A percentile compares a stretch with the other conserved stretches of the same genome.
Conservation (phyloP, 2,797 vertebrate genomes). For the Coluber constrictor region DNA sequence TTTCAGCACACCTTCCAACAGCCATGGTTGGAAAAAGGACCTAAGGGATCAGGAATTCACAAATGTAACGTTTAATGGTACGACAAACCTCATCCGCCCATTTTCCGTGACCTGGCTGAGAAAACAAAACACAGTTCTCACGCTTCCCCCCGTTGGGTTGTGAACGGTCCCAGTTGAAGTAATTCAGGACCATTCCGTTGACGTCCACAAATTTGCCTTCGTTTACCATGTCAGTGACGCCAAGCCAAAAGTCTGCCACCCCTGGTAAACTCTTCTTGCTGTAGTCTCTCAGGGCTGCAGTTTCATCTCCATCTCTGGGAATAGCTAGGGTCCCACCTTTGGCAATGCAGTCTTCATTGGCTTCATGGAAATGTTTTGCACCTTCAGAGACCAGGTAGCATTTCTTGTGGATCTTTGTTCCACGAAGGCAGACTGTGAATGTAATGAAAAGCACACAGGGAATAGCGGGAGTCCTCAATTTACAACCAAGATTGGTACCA, state of each 20-base stretch:
- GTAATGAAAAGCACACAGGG: slow-evolving; percentile 33
- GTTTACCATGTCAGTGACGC: slow-evolving; percentile 87
- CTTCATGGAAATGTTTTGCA: slow-evolving; percentile 89
- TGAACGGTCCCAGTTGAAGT: slow-evolving; percentile 88
- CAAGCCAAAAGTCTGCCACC: slow-evolving; percentile 89
- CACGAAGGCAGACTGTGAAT: slow-evolving; percentile 91
- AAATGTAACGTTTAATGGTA: slow-evolving; percentile 89
- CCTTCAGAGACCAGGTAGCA: slow-evolving; percentile 88
- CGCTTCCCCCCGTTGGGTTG: slow-evolving; percentile 89
- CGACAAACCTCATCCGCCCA: slow-evolving; percentile 91
- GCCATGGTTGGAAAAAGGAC: neutral
- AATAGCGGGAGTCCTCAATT: neutral
- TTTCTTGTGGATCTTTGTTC: slow-evolving; percentile 89
- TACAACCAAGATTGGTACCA: neutral
- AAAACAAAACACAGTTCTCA: slow-evolving; percentile 88
- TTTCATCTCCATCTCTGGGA: slow-evolving; percentile 83
- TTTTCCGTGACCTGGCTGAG: slow-evolving; percentile 84
- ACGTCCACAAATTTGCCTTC: slow-evolving; percentile 95
- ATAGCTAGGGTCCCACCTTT: slow-evolving; percentile 91
- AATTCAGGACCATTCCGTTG: slow-evolving; percentile 82
- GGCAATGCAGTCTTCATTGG: slow-evolving; percentile 94
- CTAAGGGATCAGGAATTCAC: slow-evolving; percentile 91
- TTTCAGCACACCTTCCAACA: neutral
- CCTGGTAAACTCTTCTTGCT: slow-evolving; percentile 80
- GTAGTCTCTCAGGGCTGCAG: slow-evolving; percentile 83